Evolutionary conservation across 2,888 invertebrate species (phyloP).

Genomic region (Phragmatobia fuliginosa): DNA sequence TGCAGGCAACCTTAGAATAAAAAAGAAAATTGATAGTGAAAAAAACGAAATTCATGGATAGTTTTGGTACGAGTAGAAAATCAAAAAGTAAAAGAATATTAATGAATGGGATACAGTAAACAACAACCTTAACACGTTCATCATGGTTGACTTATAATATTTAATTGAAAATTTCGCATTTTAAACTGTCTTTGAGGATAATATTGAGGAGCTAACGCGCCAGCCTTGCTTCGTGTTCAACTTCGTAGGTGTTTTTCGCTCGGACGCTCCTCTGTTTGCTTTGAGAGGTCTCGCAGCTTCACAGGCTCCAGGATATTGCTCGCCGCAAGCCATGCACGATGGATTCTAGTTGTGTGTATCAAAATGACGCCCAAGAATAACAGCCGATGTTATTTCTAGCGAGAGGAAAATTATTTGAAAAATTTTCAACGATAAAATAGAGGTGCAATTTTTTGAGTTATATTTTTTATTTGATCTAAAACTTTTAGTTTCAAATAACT

Average conservation of each 20-base stretch:
- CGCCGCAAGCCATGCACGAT: conserved; percentile 54
- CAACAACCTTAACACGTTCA: background rate
- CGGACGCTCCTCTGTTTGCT: conserved; percentile 62
- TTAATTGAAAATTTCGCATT: background rate
- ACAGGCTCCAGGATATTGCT: conserved; percentile 65
- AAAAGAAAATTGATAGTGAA: too few species aligned
- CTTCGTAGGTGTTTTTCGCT: conserved; percentile 57
- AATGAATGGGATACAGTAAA: too few species aligned
- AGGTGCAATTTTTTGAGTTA: background rate
- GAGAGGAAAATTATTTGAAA: background rate
- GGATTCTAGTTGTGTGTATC: conserved; percentile 30
- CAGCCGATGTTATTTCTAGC: conserved; percentile 31
- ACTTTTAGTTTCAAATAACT: background rate
- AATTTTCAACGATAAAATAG: conserved; percentile 7
- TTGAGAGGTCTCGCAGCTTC: conserved; percentile 42
- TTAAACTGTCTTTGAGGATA: background rate
- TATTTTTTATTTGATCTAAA: background rate
- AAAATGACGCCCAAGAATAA: conserved; percentile 34
- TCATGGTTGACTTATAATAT: background rate
- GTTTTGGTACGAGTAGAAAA: too few species aligned
- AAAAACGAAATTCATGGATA: too few species aligned
- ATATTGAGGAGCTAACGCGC: conserved; percentile 24
- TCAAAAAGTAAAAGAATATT: too few species aligned
- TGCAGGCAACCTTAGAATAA: too few species aligned
- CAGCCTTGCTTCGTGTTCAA: conserved; percentile 4